These are phyloP conservation scores for Beris morrisii DNA, from an alignment of 2,888 invertebrate species.

Conservation along the genomic window DNA sequence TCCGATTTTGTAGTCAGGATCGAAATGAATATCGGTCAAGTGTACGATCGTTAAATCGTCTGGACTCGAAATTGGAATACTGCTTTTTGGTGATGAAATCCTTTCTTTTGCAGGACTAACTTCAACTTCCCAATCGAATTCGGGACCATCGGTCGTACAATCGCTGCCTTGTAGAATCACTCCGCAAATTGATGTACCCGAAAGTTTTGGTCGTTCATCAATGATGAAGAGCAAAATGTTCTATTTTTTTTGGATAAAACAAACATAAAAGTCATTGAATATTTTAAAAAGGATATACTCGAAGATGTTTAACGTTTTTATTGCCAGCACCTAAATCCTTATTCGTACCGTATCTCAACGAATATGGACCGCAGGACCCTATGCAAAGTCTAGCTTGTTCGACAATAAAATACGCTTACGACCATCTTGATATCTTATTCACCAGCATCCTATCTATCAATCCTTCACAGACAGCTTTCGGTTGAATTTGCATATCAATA, in stretches of 20 bases:
- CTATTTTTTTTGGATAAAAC: slow-evolving; percentile 49
- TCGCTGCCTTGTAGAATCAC: slow-evolving; percentile 47
- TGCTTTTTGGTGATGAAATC: slow-evolving; percentile 44
- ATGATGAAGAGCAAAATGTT: slow-evolving; percentile 65
- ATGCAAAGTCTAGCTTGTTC: no score
- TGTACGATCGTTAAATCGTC: slow-evolving; percentile 47
- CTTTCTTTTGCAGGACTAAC: slow-evolving; percentile 39
- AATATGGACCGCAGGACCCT: no score
- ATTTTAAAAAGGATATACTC: not conserved
- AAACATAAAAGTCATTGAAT: not conserved
- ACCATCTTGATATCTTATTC: slow-evolving; percentile 42
- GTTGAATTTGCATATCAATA: slow-evolving; percentile 60
- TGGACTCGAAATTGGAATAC: slow-evolving; percentile 42
- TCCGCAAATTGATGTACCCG: slow-evolving; percentile 56
- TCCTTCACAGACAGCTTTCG: slow-evolving; percentile 64
- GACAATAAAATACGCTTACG: no score
- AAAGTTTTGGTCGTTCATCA: slow-evolving; percentile 59
- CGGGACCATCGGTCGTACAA: slow-evolving; percentile 44
- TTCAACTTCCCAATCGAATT: slow-evolving; percentile 47
- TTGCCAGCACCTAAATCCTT: no score
- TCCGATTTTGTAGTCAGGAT: slow-evolving; percentile 69
- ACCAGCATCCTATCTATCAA: slow-evolving; percentile 64
- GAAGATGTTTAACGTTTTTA: no score
- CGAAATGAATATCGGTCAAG: slow-evolving; percentile 69
- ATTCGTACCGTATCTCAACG: no score